Percentiles rank a stretch among this genome's conserved stretches.
Conservation (phyloP, 2,797 vertebrate species). For the Schizopygopsis pylzovi region DNA sequence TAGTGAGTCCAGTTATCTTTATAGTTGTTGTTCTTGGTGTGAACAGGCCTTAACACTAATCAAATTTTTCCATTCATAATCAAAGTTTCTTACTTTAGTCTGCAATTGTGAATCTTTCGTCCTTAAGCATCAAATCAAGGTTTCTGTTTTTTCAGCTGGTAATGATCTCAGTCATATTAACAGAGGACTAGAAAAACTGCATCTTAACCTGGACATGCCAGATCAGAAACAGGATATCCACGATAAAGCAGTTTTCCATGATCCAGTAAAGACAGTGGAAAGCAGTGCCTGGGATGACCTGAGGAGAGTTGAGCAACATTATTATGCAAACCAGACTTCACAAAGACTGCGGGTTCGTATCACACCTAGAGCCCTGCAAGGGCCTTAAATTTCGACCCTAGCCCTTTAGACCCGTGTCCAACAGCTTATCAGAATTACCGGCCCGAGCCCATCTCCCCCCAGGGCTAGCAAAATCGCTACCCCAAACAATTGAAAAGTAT, state of each 20-base stretch:
- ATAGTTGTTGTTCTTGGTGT: not conserved
- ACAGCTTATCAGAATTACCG: no score
- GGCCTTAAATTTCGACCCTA: no score
- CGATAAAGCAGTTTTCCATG: not conserved
- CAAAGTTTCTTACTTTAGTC: not conserved
- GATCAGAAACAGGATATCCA: conserved; percentile 29
- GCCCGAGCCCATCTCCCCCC: no score
- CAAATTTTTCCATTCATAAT: not conserved
- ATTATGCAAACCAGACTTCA: conserved; percentile 23
- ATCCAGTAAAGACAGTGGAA: not conserved
- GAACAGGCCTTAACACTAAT: not conserved
- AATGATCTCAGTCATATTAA: conserved; percentile 37
- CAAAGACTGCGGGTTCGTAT: conserved; percentile 30
- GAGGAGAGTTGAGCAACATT: conserved; percentile 35
- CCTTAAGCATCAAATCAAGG: not conserved
- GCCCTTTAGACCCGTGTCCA: no score
- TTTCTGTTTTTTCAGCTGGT: conserved; percentile 24
- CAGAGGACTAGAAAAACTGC: conserved; percentile 63
- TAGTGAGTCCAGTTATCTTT: not conserved
- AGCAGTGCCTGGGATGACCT: conserved; percentile 36
- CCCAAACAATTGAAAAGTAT: no score
- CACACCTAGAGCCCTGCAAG: no score
- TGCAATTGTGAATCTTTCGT: not conserved
- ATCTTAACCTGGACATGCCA: conserved; percentile 50
- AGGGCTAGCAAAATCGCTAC: no score